Evolutionary conservation across 1,140 invertebrate genomes (phyloP).

Genomic region (Drosophila baimaii): DNA sequence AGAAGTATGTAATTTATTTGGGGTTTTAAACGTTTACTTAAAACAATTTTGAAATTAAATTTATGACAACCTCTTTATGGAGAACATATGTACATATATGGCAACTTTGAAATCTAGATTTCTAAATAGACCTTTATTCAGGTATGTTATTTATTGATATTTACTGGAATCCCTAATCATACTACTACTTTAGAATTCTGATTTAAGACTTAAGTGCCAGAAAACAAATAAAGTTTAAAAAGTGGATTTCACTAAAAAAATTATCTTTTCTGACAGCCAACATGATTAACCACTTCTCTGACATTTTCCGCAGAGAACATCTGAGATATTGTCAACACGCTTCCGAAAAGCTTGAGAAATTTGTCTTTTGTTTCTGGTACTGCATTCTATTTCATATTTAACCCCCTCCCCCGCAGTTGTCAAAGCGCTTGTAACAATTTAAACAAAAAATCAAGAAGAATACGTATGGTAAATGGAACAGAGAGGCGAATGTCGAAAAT

Average conservation of each 20-base stretch:
- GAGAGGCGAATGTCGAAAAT: slow-evolving; percentile 70
- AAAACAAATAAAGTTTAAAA: not conserved
- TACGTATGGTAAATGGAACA: slow-evolving; percentile 36
- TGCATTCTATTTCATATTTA: slow-evolving; percentile 55
- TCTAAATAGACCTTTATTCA: no score
- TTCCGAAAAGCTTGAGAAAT: slow-evolving; percentile 51
- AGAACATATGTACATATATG: no score
- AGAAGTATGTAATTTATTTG: no score
- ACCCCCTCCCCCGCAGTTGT: slow-evolving; percentile 22
- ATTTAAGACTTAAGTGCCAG: not conserved
- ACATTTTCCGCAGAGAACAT: slow-evolving; percentile 3
- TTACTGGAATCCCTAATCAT: no score
- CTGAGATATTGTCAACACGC: slow-evolving; percentile 57
- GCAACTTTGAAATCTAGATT: no score
- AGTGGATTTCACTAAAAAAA: not conserved
- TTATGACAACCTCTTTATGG: no score
- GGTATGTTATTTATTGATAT: no score
- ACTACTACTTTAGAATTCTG: not conserved
- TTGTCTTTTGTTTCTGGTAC: slow-evolving; percentile 66
- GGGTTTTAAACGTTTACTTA: no score
- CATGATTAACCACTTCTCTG: slow-evolving; percentile 25
- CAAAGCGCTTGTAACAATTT: slow-evolving; percentile 67
- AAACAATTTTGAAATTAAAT: no score
- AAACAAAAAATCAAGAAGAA: slow-evolving; percentile 40
- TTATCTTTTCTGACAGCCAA: slow-evolving; percentile 6